Conservation (phyloP, 2,888 invertebrate genomes). For the Trileptium ribeirensis region DNA sequence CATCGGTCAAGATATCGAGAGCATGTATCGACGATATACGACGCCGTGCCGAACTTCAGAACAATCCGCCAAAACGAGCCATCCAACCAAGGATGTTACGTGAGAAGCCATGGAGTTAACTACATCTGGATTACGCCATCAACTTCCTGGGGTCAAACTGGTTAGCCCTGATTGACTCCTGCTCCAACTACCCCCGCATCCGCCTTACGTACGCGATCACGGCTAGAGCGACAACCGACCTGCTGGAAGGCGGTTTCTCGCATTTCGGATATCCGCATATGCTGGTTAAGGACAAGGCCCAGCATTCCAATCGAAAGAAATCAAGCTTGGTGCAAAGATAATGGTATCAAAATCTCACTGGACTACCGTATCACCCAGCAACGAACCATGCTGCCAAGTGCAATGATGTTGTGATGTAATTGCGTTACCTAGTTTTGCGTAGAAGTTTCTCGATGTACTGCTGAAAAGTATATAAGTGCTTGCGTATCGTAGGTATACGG, state of each 20-base stretch:
- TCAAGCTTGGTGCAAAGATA: no score
- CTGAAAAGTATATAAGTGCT: no score
- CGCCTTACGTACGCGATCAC: background rate
- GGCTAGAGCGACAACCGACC: conserved; percentile 30
- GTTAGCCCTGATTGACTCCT: background rate
- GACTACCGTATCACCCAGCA: no score
- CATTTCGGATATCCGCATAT: conserved; percentile 35
- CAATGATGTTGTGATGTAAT: no score
- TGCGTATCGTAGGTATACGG: no score
- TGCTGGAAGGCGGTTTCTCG: conserved; percentile 33
- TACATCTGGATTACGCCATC: conserved; percentile 43
- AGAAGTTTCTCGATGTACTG: no score
- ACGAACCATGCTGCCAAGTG: no score
- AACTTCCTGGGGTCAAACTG: conserved; percentile 28
- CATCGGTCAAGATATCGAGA: conserved; percentile 11
- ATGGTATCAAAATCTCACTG: no score
- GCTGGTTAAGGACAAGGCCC: conserved; percentile 39
- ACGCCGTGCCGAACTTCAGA: background rate
- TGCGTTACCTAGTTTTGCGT: no score
- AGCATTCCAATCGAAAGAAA: no score
- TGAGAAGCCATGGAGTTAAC: conserved; percentile 38
- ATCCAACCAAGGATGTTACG: conserved; percentile 42
- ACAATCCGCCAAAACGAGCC: conserved; percentile 27
- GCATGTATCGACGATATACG: background rate
- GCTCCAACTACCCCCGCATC: conserved; percentile 14